Conservation (phyloP, 2,888 invertebrate genomes). For the Athripsodes cinereus region DNA sequence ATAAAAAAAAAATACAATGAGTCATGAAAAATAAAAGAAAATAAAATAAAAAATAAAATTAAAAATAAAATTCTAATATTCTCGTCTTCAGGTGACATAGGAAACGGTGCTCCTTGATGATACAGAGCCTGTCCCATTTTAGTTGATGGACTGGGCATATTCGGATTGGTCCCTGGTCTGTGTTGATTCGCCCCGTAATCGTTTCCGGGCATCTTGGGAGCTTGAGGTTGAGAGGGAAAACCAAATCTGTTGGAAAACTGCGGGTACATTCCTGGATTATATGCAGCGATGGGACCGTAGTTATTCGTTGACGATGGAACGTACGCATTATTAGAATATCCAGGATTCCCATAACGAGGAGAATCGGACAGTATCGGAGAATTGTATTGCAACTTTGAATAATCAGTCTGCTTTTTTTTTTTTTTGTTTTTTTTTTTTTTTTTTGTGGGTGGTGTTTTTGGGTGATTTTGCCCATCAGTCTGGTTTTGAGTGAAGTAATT, state of each 20-base stretch:
- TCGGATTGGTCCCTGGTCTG: neutral
- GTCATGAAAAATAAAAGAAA: no score
- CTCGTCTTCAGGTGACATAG: no score
- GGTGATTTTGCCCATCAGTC: no score
- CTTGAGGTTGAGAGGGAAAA: conserved; percentile 2
- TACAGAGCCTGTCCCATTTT: conserved; percentile 1
- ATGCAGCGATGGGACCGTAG: neutral
- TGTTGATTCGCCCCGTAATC: conserved; percentile 3
- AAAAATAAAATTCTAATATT: no score
- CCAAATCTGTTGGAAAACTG: conserved; percentile 16
- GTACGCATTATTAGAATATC: neutral
- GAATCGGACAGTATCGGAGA: neutral
- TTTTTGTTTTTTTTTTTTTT: no score
- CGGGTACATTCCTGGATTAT: conserved; percentile 16
- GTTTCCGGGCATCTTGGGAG: conserved; percentile 6
- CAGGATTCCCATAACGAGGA: neutral
- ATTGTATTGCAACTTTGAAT: neutral
- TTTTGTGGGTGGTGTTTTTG: no score
- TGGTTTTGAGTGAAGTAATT: neutral
- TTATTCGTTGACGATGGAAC: neutral
- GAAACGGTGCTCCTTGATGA: neutral
- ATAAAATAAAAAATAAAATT: no score
- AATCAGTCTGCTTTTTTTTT: no score
- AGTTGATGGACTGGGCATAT: neutral
- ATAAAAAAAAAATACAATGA: no score